Evolutionary conservation across 2,888 invertebrate genomes (phyloP).

Genomic region (Caenorhabditis panamensis): DNA sequence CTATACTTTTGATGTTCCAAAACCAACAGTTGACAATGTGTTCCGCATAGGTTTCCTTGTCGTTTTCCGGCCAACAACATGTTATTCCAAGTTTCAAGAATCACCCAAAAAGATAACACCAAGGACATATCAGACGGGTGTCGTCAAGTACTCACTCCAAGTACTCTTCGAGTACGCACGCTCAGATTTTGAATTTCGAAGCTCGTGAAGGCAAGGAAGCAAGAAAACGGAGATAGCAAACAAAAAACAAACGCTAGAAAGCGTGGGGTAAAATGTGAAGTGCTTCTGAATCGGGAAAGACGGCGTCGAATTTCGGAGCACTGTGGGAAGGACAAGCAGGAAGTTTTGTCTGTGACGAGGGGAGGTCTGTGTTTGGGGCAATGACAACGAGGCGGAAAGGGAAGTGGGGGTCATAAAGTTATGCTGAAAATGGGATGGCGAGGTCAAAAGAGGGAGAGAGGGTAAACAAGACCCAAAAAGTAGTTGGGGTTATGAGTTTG

Average conservation of each 20-base stretch:
- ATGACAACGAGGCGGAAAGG: background rate
- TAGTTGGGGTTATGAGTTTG: background rate
- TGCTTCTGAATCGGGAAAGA: conserved; percentile 8
- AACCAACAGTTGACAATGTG: too few species aligned
- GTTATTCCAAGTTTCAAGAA: background rate
- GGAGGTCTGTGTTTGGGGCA: background rate
- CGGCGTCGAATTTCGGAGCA: conserved; percentile 46
- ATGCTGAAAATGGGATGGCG: background rate
- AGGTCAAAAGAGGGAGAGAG: background rate
- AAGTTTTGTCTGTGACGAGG: conserved; percentile 5
- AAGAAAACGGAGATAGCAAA: background rate
- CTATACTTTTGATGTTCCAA: too few species aligned
- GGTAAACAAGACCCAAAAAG: background rate
- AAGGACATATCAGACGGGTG: background rate
- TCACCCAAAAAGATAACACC: background rate
- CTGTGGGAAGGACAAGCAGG: conserved; percentile 29
- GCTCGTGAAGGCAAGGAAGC: background rate
- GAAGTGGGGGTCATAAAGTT: background rate
- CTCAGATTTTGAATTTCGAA: background rate
- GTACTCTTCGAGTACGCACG: background rate
- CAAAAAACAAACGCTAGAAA: conserved; percentile 7
- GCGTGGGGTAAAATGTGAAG: conserved; percentile 18
- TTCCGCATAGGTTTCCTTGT: too few species aligned
- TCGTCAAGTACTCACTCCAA: background rate
- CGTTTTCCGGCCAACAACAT: too few species aligned